Percentiles rank a stretch among this genome's conserved stretches.
Conservation (phyloP, 2,888 invertebrate species). For the Tenthredo notha region DNA sequence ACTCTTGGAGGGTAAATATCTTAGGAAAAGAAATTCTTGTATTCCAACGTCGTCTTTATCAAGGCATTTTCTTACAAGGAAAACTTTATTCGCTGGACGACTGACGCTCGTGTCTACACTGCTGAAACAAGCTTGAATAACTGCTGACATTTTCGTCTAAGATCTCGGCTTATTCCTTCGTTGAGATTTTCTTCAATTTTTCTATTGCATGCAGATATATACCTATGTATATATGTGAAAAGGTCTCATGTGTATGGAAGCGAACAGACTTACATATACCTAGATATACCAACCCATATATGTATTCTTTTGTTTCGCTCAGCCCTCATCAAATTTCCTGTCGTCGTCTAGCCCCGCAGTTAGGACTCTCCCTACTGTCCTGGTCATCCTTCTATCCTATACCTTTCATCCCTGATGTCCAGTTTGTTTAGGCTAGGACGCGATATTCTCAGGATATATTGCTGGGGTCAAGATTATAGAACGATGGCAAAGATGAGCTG, state of each 20-base stretch:
- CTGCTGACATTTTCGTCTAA: conserved; percentile 27
- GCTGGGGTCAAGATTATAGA: conserved; percentile 37
- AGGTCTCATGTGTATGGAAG: background rate
- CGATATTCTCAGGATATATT: conserved; percentile 41
- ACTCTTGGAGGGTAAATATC: conserved; percentile 26
- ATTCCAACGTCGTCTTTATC: conserved; percentile 48
- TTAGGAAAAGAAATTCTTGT: conserved; percentile 33
- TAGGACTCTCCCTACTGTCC: conserved; percentile 48
- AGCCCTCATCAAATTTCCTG: conserved; percentile 68
- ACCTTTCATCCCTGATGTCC: conserved; percentile 36
- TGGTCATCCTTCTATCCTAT: conserved; percentile 8
- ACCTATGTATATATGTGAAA: background rate
- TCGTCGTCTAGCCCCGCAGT: conserved; percentile 58
- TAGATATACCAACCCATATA: background rate
- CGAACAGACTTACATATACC: background rate
- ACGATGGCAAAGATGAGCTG: conserved; percentile 36
- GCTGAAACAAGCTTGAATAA: conserved; percentile 39
- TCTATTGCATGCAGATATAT: background rate
- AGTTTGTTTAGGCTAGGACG: conserved; percentile 58
- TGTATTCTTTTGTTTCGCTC: conserved; percentile 60
- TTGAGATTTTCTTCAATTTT: background rate
- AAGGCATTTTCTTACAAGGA: conserved; percentile 27
- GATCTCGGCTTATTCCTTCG: background rate
- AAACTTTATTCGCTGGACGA: conserved; percentile 28
- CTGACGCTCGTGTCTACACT: conserved; percentile 24